Conservation (phyloP, 2,113 vertebrate genomes). For the Grallaria varia region DNA sequence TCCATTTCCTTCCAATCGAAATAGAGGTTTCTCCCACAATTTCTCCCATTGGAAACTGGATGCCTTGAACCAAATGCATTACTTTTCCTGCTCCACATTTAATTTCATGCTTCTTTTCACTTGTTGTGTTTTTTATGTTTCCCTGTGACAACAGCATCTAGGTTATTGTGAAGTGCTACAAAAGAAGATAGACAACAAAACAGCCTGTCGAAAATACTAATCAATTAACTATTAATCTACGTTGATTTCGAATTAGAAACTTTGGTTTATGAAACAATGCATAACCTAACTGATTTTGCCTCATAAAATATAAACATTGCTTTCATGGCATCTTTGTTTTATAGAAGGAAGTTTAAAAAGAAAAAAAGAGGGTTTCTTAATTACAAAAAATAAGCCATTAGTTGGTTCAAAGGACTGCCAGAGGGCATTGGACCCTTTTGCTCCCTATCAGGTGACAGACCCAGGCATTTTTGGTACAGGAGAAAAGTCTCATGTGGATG, state of each 20-base stretch:
- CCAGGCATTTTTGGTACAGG: not conserved
- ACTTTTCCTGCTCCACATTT: not conserved
- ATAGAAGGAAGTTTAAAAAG: not conserved
- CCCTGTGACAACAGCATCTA: not conserved
- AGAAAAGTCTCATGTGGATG: not conserved
- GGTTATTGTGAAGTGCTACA: not conserved
- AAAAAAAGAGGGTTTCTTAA: not conserved
- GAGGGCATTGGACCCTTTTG: not conserved
- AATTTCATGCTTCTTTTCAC: not conserved
- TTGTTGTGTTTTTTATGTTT: not conserved
- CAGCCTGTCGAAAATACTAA: not conserved
- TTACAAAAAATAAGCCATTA: not conserved
- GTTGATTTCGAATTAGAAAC: not conserved
- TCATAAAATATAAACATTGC: not conserved
- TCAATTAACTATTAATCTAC: not conserved
- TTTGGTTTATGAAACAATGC: not conserved
- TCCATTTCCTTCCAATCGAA: not conserved
- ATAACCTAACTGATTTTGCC: not conserved
- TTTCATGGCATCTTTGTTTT: not conserved
- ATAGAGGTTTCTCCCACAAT: not conserved
- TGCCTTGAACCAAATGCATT: not conserved
- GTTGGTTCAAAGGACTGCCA: constrained; percentile 28
- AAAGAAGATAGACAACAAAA: not conserved
- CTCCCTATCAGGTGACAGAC: constrained; percentile 45
- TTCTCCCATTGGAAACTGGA: not conserved